Percentiles rank a stretch among this genome's conserved stretches.
Conservation (phyloP, 2,113 vertebrate genomes). For the Datnioides undecimradiatus region DNA sequence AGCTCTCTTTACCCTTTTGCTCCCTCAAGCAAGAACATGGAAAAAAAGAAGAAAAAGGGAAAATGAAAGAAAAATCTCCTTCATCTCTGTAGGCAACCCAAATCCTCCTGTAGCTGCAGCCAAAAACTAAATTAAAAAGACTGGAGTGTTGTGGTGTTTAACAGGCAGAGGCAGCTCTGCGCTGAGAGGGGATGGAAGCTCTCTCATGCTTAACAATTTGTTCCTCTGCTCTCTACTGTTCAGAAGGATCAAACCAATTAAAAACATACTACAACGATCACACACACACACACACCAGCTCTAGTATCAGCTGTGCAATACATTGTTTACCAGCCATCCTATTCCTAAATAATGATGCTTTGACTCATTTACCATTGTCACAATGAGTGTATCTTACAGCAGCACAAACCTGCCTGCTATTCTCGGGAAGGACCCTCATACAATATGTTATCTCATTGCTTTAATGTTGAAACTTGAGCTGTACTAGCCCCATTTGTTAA, state of each 20-base stretch:
- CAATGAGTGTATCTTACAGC: not conserved
- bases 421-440: not conserved
- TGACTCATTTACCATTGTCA: not conserved
- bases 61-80: conserved; percentile 59
- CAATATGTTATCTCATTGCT: not conserved
- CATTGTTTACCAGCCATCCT: not conserved
- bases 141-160: conserved; percentile 46
- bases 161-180: conserved; percentile 28
- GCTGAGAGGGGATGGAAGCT: conserved; percentile 26
- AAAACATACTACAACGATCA: not conserved
- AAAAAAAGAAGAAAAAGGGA: conserved; percentile 34
- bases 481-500: too few relatives aligned
- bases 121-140: conserved; percentile 71
- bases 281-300: not conserved
- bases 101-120: conserved; percentile 65
- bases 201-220: conserved; percentile 36
- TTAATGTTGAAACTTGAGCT: not conserved
- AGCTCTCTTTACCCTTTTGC: conserved; percentile 49
- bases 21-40: conserved; percentile 40
- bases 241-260: conserved; percentile 47
- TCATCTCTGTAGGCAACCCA: conserved; percentile 72
- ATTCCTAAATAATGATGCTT: not conserved
- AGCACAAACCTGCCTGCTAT: not conserved
- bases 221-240: conserved; percentile 43
- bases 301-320: not conserved